phyloP scores from a whole-genome alignment of 2,797 vertebrate genomes.

The Hemibagrus guttatus region DNA sequence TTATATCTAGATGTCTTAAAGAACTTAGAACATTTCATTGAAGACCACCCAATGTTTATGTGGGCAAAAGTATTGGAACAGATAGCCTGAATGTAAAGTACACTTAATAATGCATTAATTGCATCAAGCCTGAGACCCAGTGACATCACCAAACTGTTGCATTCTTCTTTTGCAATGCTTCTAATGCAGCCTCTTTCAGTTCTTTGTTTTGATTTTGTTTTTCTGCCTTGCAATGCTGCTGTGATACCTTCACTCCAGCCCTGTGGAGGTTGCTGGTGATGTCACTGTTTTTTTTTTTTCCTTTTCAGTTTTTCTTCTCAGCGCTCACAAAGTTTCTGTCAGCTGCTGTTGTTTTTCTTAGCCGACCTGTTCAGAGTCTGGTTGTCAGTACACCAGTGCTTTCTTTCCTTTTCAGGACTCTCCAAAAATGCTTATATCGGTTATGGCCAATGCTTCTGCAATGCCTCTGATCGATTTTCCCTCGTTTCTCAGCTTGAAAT shows the following conservation, averaged over 20 bases:
- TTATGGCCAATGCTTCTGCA: neutral
- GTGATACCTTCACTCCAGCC: neutral
- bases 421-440: neutral
- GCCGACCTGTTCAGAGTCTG: neutral
- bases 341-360: neutral
- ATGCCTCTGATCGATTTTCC: neutral
- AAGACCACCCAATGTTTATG: neutral
- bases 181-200: neutral
- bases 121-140: neutral
- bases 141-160: neutral
- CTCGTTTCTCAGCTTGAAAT: neutral
- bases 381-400: neutral
- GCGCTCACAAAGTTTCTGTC: neutral
- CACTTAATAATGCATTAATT: neutral
- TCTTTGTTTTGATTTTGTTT: neutral
- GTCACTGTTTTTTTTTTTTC: neutral
- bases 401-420: neutral
- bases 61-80: neutral
- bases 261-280: neutral
- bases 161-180: neutral
- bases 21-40: neutral
- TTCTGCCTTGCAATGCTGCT: neutral
- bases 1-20: neutral
- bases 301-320: neutral
- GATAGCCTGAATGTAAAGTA: neutral